Conservation (phyloP, 2,888 invertebrate species). For the Helobdella robusta region DNA sequence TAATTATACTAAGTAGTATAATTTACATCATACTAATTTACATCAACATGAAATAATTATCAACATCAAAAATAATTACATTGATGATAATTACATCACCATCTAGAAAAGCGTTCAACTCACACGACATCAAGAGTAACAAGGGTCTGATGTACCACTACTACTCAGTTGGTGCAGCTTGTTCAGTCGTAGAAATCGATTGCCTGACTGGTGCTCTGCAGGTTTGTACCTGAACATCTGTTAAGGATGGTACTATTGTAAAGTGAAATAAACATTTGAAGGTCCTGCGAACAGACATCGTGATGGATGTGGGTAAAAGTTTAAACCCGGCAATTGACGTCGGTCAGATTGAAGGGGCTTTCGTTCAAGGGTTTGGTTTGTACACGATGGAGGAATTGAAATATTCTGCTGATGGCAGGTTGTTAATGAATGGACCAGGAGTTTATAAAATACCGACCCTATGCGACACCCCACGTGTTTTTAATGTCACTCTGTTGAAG, state of each 20-base stretch:
- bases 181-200: conserved; percentile 44
- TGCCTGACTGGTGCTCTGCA: conserved; percentile 45
- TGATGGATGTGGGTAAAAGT: conserved; percentile 42
- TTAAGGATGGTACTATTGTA: too few species aligned
- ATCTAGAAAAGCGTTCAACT: too few species aligned
- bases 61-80: too few species aligned
- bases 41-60: too few species aligned
- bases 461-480: conserved; percentile 77
- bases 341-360: conserved; percentile 43
- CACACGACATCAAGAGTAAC: too few species aligned
- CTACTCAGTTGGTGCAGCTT: conserved; percentile 41
- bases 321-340: conserved; percentile 42
- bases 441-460: conserved; percentile 88
- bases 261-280: too few species aligned
- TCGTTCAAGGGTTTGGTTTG: conserved; percentile 68
- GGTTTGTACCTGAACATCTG: too few species aligned
- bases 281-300: conserved; percentile 40
- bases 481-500: conserved; percentile 81
- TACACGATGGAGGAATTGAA: conserved; percentile 81
- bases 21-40: too few species aligned
- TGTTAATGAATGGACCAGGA: conserved; percentile 79
- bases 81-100: too few species aligned
- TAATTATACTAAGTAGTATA: too few species aligned
- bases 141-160: conserved; percentile 55
- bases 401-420: conserved; percentile 70